Conservation (phyloP, 1,140 invertebrate species). For the Sycobia sp. region DNA sequence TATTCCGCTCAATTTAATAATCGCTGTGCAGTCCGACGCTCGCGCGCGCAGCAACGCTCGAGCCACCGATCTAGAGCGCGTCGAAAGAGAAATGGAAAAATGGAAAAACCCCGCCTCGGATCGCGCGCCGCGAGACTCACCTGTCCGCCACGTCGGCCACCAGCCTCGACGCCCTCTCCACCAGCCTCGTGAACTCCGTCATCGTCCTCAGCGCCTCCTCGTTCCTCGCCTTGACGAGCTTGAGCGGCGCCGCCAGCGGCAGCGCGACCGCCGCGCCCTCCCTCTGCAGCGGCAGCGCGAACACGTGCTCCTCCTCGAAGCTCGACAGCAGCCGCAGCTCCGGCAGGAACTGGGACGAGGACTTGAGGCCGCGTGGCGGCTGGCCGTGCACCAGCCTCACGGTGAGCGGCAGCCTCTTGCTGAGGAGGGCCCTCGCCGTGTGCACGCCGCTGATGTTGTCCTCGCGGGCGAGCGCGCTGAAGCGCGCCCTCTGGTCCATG, state of each 20-base stretch:
- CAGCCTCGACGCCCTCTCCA: conserved; percentile 79
- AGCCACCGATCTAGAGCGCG: too few species aligned
- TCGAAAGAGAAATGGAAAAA: not conserved
- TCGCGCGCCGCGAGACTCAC: too few species aligned
- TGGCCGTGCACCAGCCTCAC: conserved; percentile 88
- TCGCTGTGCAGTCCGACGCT: too few species aligned
- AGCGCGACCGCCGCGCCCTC: conserved; percentile 79
- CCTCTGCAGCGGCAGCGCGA: conserved; percentile 81
- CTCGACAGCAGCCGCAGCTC: conserved; percentile 82
- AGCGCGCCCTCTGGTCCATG: conserved; percentile 85
- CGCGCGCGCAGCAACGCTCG: too few species aligned
- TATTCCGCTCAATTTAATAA: too few species aligned
- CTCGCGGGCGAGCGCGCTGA: conserved; percentile 87
- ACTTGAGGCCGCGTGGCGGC: conserved; percentile 78
- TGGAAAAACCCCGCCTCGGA: not conserved
- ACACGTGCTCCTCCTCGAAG: conserved; percentile 82
- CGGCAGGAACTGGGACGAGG: conserved; percentile 78
- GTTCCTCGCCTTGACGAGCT: conserved; percentile 83
- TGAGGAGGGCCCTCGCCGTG: conserved; percentile 82
- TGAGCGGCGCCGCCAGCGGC: conserved; percentile 83
- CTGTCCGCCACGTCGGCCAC: conserved; percentile 83
- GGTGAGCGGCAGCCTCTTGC: conserved; percentile 87
- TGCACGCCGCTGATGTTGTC: conserved; percentile 93
- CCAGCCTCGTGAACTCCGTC: conserved; percentile 79
- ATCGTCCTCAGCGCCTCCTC: conserved; percentile 79